Evolutionary conservation across 2,113 vertebrate genomes (phyloP).

Genomic region (Capricornis sumatraensis): DNA sequence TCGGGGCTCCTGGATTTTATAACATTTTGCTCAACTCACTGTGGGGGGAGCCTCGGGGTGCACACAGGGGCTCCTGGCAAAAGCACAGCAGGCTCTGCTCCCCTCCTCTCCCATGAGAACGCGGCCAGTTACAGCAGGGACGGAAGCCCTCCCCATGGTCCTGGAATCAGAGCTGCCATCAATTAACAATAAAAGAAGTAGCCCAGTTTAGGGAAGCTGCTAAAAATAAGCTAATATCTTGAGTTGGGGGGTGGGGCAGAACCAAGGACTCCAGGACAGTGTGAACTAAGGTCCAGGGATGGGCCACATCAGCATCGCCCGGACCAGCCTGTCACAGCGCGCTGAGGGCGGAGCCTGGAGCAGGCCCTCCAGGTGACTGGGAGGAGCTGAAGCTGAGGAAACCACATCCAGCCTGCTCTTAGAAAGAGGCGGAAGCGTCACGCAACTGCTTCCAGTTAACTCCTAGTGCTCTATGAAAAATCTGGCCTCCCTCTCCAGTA

Average conservation of each 20-base stretch:
- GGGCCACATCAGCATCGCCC: accelerated
- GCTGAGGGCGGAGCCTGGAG: not conserved
- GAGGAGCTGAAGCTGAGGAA: not conserved
- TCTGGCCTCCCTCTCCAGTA: not conserved
- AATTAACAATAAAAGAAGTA: not conserved
- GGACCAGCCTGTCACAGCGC: not conserved
- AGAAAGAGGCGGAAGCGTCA: not conserved
- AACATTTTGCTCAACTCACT: not conserved
- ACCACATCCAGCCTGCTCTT: not conserved
- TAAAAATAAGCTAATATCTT: not conserved
- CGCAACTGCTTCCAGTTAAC: not conserved
- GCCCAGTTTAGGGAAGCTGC: not conserved
- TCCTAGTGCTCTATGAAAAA: not conserved
- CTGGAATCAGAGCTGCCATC: not conserved
- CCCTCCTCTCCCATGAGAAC: not conserved
- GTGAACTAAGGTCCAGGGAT: not conserved
- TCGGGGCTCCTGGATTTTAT: not conserved
- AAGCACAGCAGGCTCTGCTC: not conserved
- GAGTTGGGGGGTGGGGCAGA: not conserved
- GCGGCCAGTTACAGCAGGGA: not conserved
- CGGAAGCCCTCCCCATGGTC: not conserved
- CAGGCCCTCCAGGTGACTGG: not conserved
- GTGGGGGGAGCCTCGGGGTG: accelerated
- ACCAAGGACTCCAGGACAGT: not conserved
- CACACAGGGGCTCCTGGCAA: not conserved